These are phyloP conservation scores for Sarcophaga carnaria DNA, from an alignment of 2,888 invertebrate genomes.

Conservation along the genomic window DNA sequence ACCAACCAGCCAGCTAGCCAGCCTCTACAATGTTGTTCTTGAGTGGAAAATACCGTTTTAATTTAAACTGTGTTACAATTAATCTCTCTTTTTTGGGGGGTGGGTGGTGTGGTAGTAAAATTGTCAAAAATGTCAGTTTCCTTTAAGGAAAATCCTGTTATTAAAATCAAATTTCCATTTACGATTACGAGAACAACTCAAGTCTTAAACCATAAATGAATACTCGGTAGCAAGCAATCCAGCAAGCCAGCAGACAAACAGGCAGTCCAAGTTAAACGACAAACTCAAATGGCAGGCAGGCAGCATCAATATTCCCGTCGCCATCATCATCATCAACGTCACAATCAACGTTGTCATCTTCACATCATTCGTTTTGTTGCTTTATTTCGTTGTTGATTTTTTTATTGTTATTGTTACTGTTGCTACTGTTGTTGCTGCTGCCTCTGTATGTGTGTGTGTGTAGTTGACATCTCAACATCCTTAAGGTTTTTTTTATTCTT, in stretches of 20 bases:
- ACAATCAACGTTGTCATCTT: constrained; percentile 25
- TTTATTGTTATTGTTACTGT: constrained; percentile 27
- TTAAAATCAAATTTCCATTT: constrained; percentile 67
- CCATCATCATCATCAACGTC: constrained; percentile 15
- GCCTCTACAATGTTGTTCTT: too few species aligned
- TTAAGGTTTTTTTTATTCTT: constrained; percentile 57
- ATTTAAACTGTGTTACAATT: background rate
- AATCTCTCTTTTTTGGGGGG: background rate
- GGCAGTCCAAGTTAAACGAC: background rate
- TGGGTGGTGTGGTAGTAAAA: background rate
- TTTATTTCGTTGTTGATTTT: background rate
- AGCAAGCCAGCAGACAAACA: background rate
- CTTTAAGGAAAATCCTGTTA: constrained; percentile 66
- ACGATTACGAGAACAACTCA: constrained; percentile 52
- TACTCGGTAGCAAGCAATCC: background rate
- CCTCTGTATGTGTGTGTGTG: background rate
- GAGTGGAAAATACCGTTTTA: background rate
- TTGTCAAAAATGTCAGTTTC: constrained; percentile 54
- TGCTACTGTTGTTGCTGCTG: constrained; percentile 24
- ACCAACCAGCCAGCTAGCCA: too few species aligned
- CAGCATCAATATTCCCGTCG: constrained; percentile 1
- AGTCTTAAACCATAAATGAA: constrained; percentile 32
- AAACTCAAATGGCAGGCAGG: constrained; percentile 7
- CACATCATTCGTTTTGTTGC: constrained; percentile 53
- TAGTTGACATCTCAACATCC: constrained; percentile 56